Base-by-base conservation (phyloP, 2,113 vertebrate species). In the Tympanuchus pallidicinctus region DNA sequence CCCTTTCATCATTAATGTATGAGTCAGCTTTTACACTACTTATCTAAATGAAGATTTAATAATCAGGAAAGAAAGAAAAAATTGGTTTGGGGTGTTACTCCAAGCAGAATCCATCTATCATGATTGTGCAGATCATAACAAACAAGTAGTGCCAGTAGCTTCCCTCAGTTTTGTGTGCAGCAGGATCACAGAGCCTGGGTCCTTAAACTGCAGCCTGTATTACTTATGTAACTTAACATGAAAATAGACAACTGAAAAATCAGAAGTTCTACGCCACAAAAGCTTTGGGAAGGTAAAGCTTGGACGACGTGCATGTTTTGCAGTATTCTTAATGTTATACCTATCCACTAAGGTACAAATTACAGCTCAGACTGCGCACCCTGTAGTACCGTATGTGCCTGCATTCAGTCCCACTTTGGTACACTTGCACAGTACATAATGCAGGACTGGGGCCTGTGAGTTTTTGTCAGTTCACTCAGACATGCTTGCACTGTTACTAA, bases 11-110 rank as follows among this genome's bases (percentile, higher is more conserved):
- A 69, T 88, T 83, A 17, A 95, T 84, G 43, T 92, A 92, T 96
- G 94, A 97, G 95, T 97, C 96, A 97, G 95, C 95, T 94, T 94
- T 95, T 95, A 57, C 30, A 52, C 78, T 91, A 78, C 63, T 28
- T 40, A 73, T 86, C 70, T 79, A 93, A 90, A 82, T 11, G n/a
- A 86, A 82, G 65, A 72, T 75, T 90, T 94, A 79, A 65, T 36
- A 57, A 86, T 36, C 45, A 63, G 69, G 36, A 86, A 75, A 88
- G 72, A 52, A 88, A 86, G 20, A n/a, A 78, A 97, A 97, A 91
- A 86, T 2, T 42, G 73, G 21, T 61, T 45, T 34, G 66, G 36
- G 27, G n/a, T 57, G 70, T 70, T 83, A 12, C 61, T 91, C 48
- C 14, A 32, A 43, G 67, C 40, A 30, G n/a, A 66, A 63, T 21